Conservation (phyloP, 2,888 invertebrate genomes). For the Torymus tubicola region DNA sequence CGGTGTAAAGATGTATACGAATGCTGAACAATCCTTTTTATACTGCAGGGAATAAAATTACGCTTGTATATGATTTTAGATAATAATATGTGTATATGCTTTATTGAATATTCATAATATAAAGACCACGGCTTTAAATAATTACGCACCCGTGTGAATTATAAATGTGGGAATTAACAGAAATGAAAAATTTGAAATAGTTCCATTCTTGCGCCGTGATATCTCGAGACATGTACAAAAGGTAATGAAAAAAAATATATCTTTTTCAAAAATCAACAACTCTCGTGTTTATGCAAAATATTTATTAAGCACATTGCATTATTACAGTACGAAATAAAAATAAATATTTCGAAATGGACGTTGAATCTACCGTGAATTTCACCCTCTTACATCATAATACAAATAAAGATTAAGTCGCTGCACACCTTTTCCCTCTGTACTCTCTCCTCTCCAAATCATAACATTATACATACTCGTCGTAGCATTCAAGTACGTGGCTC, state of each 20-base stretch:
- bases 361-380: slow-evolving; percentile 30
- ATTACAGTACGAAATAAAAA: slow-evolving; percentile 54
- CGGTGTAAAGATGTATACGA: no score
- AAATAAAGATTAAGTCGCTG: slow-evolving; percentile 19
- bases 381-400: slow-evolving; percentile 21
- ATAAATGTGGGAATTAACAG: no score
- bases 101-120: no score
- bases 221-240: neutral
- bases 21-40: no score
- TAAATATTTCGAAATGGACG: slow-evolving; percentile 50
- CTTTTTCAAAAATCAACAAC: slow-evolving; percentile 14
- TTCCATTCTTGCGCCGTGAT: no score
- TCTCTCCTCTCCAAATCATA: slow-evolving; percentile 28
- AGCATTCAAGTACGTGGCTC: slow-evolving; percentile 52
- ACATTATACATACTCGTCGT: slow-evolving; percentile 42
- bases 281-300: slow-evolving; percentile 46
- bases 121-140: neutral
- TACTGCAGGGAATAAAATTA: no score
- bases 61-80: no score
- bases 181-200: no score
- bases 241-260: slow-evolving; percentile 3
- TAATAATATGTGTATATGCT: no score
- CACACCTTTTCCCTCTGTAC: slow-evolving; percentile 39
- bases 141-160: neutral
- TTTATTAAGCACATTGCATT: slow-evolving; percentile 55